Evolutionary conservation across 2,797 vertebrate species (phyloP), one percentile per base, ranked within the genome.

Genomic region (Leucoraja ocellata): DNA sequence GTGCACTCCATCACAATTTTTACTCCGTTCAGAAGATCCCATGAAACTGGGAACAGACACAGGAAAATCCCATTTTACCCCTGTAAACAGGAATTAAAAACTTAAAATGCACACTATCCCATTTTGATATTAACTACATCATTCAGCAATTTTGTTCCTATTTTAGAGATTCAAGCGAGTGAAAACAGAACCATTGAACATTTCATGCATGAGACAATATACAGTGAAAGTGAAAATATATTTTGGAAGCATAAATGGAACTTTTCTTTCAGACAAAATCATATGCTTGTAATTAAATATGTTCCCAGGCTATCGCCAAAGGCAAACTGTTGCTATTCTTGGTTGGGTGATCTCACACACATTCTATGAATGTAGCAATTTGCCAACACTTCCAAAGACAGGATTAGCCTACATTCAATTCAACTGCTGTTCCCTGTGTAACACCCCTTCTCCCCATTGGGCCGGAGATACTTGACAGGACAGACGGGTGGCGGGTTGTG

Each of bases 271-370:
- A 36, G 61, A 68, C 36, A 32, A 88, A 86, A 88, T 68, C 84
- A 88, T 88, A 9, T 88, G 84, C 68, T 88, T 88, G 84, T 36
- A 88, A 88, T 88, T 88, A 88, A 88, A n/a, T 88, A 28, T 68
- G 84, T 88, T 88, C 63, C 63, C 63, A 68, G 63, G 63, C 84
- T 36, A 32, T 36, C 36, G 84, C 84, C 63, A 68, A n/a, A 88
- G n/a, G 16, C 65, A 88, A 88, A 32, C 5, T 68, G 63, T 68
- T 88, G 32, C 68, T 68, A 88, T 68, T 65, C 65, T 88, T 88
- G 84, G 84, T 88, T 36, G 61, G 28, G 63, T 88, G 84, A 88
- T 88, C 84, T 88, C 84, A 88, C 83, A 61, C 83, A 16, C 13
- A 88, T 88, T 32, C 63, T 68, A 88, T 88, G 65, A 68, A 88